Evolutionary conservation across 2,113 vertebrate genomes (phyloP), one percentile per base, ranked within the genome.

Genomic region (Pterocles orientalis): DNA sequence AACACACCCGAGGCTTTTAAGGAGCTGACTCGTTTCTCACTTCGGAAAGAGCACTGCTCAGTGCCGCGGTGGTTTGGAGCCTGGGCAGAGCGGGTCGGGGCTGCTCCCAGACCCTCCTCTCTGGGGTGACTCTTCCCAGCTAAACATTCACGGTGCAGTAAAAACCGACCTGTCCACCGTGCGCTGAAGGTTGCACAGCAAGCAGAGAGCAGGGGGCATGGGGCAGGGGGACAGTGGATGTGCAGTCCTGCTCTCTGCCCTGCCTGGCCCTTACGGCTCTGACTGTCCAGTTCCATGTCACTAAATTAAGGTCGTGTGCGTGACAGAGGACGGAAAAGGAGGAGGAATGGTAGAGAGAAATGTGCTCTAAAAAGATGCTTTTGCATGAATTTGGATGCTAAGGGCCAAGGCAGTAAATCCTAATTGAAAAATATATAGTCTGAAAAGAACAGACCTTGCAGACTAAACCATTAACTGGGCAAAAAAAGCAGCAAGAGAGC

Each of bases 161-260:
- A 54, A 82, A 88, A 9, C 19, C 24, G 15, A 41, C 33, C 14
- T 60, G 66, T 26, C 5, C 5, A 23, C 54, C 2, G 15, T 33
- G n/a, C 56, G 45, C 56, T 43, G 62, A 34, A 0, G 1, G 26
- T 25, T 2, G 2, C 34, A 39, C 0, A 1, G 66, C 68, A 72
- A 61, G 28, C 4, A 62, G 41, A 14, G n/a, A 86, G 54, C n/a
- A 84, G 73, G 41, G 33, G 29, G 16, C 64, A 78, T 15, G 0
- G 0, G 17, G 29, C 8, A 3, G 10, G 34, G 7, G 24, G 8
- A n/a, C 65, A 18, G 25, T 19, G 57, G 60, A 43, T 60, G 21
- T 43, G 16, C 57, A 72, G 18, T 36, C 23, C 51, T 36, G 36
- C 43, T 73, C 65, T 45, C 28, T 10, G 3, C 28, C 18, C 39